Base-by-base conservation (phyloP, 2,797 vertebrate genomes). In the Craterocephalus amniculus region DNA sequence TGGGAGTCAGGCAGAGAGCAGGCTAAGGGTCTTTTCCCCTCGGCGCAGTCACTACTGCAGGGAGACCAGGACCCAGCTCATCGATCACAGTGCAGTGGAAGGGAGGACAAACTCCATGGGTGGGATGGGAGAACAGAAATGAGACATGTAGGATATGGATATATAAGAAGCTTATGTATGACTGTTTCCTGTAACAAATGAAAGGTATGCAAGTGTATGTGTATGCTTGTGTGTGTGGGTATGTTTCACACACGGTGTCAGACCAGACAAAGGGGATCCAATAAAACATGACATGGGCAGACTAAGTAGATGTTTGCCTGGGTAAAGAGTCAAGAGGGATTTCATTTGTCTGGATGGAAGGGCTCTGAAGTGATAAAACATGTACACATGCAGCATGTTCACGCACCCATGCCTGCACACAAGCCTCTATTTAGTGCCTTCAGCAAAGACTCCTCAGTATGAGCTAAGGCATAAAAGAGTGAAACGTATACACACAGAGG, bases 101-200 rank as follows among this genome's bases (percentile, higher is more conserved):
- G 65, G 81, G 89, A 91, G 87, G 91, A 92, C 85, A 82, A 80
- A 70, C 87, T 35, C 82, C 18, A 80, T 91, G 90, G 88, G 87
- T 90, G 87, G 90, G 87, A 92, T 76, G 38, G 58, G 70, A 80
- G 85, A 83, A 76, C 73, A 71, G 60, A 72, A 78, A 55, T 18
- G 63, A 79, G 80, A 87, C 74, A 80, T 86, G 83, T 72, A 73
- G 59, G 74, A 75, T 79, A 82, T 87, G 78, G 76, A 74, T 75
- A 69, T 70, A 66, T 58, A 61, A 68, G 57, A 76, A 51, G 34
- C 64, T 71, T 74, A 70, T 68, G 62, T 67, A 67, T 76, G 67
- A 74, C 67, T 36, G 43, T 59, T 58, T 66, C 58, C 62, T 73
- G 49, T 76, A 55, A 80, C 54, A 76, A 59, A 49, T 76, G 40